These are phyloP conservation scores for Cylindroiulus punctatus DNA, from an alignment of 2,888 invertebrate species.

Conservation along the genomic window DNA sequence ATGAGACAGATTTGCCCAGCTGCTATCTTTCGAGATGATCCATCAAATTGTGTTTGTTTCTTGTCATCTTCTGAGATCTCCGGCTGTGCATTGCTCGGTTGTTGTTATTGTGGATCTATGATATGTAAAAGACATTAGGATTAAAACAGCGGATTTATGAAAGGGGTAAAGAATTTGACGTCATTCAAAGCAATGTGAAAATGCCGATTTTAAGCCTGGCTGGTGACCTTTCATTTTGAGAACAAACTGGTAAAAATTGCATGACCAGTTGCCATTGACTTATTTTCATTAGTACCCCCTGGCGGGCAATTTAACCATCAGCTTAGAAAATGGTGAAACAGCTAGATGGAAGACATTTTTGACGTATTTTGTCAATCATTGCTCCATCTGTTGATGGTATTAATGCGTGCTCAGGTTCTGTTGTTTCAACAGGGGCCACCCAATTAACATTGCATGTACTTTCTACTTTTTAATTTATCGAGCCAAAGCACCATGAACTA, in stretches of 20 bases:
- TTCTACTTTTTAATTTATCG: not conserved
- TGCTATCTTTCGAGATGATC: conserved; percentile 5
- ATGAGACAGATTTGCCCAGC: conserved; percentile 45
- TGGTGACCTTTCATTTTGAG: not conserved
- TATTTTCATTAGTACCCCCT: not conserved
- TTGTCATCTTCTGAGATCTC: conserved; percentile 47
- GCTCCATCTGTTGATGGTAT: not conserved
- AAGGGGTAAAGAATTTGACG: conserved; percentile 16
- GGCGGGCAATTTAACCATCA: too few species aligned
- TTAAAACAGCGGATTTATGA: conserved; percentile 50
- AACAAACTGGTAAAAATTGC: not conserved
- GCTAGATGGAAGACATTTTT: too few species aligned
- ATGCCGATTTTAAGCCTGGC: not conserved
- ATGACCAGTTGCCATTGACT: not conserved
- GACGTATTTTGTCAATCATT: not conserved
- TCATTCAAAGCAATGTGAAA: not conserved
- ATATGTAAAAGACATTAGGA: not conserved
- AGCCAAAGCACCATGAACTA: not conserved
- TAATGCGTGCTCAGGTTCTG: not conserved
- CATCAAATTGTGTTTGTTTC: conserved; percentile 35
- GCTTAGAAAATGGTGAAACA: too few species aligned
- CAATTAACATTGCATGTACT: not conserved
- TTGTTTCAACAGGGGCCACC: not conserved
- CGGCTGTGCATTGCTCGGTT: conserved; percentile 14
- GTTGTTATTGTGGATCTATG: not conserved